Evolutionary conservation across 2,888 invertebrate genomes (phyloP).

Genomic region (Aleiodes leptofemur): DNA sequence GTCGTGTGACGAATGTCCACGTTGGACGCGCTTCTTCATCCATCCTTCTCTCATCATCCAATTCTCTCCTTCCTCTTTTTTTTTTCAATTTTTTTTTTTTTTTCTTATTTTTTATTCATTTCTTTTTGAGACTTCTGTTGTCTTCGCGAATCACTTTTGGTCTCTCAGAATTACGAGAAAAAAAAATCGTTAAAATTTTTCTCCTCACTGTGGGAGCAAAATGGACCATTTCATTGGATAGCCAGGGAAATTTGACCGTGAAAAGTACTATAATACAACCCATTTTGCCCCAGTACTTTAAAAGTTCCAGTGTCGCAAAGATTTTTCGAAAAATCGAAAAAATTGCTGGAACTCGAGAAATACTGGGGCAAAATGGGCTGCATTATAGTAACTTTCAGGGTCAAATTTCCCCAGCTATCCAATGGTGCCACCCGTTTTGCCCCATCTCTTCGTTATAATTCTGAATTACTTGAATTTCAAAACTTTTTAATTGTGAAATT

Average conservation of each 20-base stretch:
- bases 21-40: conserved; percentile 72
- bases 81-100: conserved; percentile 9
- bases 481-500: background rate
- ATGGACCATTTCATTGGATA: too few species aligned
- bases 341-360: too few species aligned
- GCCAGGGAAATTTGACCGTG: too few species aligned
- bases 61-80: conserved; percentile 41
- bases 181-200: too few species aligned
- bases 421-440: background rate
- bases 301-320: too few species aligned
- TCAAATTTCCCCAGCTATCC: too few species aligned
- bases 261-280: too few species aligned
- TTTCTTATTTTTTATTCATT: conserved; percentile 24
- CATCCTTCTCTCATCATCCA: conserved; percentile 41
- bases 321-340: too few species aligned
- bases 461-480: background rate
- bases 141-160: conserved; percentile 21
- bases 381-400: too few species aligned
- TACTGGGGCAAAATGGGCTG: too few species aligned
- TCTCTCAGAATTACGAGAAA: background rate
- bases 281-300: too few species aligned
- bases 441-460: background rate
- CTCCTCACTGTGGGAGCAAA: too few species aligned
- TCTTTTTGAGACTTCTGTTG: conserved; percentile 15
- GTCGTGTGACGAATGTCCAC: conserved; percentile 75